These are phyloP conservation scores for Halictus rubicundus DNA, from an alignment of 1,140 invertebrate species.

Conservation along the genomic window DNA sequence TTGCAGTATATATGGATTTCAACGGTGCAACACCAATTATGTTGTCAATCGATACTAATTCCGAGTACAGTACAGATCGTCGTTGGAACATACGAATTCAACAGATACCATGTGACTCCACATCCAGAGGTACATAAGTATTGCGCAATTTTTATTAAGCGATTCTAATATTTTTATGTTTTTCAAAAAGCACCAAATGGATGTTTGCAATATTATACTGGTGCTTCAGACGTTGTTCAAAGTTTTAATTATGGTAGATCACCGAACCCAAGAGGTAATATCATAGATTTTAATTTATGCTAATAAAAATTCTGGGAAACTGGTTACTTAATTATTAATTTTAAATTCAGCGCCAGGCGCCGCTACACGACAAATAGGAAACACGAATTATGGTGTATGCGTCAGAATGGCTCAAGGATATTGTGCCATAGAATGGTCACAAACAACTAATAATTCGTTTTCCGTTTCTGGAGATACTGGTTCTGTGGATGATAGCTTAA, in stretches of 20 bases:
- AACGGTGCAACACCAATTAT: constrained; percentile 85
- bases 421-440: constrained; percentile 85
- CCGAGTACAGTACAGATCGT: constrained; percentile 82
- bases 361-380: constrained; percentile 87
- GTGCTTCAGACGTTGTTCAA: constrained; percentile 83
- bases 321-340: not conserved
- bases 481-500: constrained; percentile 79
- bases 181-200: constrained; percentile 85
- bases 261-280: constrained; percentile 79
- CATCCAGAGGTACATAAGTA: constrained; percentile 81
- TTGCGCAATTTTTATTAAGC: constrained; percentile 8
- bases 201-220: constrained; percentile 89
- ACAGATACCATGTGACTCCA: constrained; percentile 87
- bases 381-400: constrained; percentile 89
- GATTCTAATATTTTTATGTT: not conserved
- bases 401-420: constrained; percentile 85
- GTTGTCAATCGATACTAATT: constrained; percentile 85
- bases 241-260: constrained; percentile 89
- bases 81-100: constrained; percentile 89
- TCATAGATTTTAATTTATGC: too few species aligned
- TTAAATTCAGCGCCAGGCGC: constrained; percentile 60
- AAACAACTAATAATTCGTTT: constrained; percentile 84
- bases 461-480: constrained; percentile 85
- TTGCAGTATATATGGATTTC: constrained; percentile 88
- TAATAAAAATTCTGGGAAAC: too few species aligned